Evolutionary conservation across 1,140 invertebrate species (phyloP).

Genomic region (Drosophila eugracilis): DNA sequence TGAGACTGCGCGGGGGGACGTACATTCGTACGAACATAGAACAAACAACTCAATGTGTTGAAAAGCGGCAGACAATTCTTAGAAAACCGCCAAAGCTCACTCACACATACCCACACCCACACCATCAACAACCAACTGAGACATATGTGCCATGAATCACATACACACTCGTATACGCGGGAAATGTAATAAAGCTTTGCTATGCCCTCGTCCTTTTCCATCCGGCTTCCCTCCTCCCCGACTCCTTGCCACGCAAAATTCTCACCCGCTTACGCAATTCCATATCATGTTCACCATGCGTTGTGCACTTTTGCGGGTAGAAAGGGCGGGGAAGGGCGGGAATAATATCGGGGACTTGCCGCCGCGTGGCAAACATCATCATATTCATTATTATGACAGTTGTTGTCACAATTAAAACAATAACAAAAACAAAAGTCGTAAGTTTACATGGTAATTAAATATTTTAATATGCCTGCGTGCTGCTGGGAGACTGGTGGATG

Average conservation of each 20-base stretch:
- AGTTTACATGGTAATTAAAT: slow-evolving; percentile 84
- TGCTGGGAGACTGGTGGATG: neutral
- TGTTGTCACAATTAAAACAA: slow-evolving; percentile 83
- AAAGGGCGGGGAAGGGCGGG: neutral
- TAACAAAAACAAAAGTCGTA: slow-evolving; percentile 83
- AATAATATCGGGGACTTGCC: slow-evolving; percentile 15
- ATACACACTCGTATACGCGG: slow-evolving; percentile 28
- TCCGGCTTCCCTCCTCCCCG: neutral
- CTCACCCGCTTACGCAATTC: slow-evolving; percentile 34
- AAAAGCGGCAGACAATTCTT: slow-evolving; percentile 73
- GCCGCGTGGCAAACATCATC: slow-evolving; percentile 73
- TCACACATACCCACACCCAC: slow-evolving; percentile 13
- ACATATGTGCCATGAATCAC: slow-evolving; percentile 55
- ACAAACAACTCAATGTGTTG: slow-evolving; percentile 67
- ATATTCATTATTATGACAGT: slow-evolving; percentile 83
- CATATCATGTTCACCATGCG: slow-evolving; percentile 40
- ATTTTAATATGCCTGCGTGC: slow-evolving; percentile 78
- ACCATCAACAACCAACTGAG: slow-evolving; percentile 3
- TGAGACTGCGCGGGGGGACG: neutral
- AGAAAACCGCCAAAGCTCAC: slow-evolving; percentile 71
- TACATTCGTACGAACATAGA: neutral
- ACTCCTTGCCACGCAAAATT: neutral
- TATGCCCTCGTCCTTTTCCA: slow-evolving; percentile 10
- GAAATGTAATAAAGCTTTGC: slow-evolving; percentile 80
- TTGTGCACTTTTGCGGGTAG: slow-evolving; percentile 41